Conservation (phyloP, 2,113 vertebrate genomes). For the Camelus bactrianus region DNA sequence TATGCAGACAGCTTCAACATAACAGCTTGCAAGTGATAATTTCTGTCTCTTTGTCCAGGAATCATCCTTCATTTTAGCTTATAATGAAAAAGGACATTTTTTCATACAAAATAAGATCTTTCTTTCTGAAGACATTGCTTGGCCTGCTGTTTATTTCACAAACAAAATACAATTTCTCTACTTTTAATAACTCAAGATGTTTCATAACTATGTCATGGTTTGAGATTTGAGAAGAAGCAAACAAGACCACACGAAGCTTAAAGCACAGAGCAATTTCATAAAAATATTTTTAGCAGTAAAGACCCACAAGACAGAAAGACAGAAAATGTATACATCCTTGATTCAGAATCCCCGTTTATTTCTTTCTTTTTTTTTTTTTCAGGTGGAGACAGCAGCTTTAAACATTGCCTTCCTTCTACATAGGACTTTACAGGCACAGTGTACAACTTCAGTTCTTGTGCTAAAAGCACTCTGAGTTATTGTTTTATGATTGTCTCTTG, state of each 20-base stretch:
- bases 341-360: conserved; percentile 33
- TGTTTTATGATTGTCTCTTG: conserved; percentile 63
- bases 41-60: conserved; percentile 36
- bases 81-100: conserved; percentile 26
- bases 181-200: conserved; percentile 79
- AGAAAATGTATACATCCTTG: conserved; percentile 69
- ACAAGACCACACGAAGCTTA: conserved; percentile 60
- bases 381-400: conserved; percentile 5
- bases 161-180: conserved; percentile 75
- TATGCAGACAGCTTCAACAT: neutral
- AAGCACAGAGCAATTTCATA: conserved; percentile 61
- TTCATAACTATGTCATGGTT: conserved; percentile 69
- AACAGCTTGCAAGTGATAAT: neutral
- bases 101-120: conserved; percentile 65
- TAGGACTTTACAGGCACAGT: neutral
- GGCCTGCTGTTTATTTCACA: conserved; percentile 75
- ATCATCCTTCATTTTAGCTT: conserved; percentile 39
- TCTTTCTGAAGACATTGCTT: conserved; percentile 70
- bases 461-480: neutral
- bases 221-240: conserved; percentile 72
- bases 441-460: conserved; percentile 1
- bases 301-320: conserved; percentile 66
- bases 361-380: neutral
- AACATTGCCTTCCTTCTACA: neutral
- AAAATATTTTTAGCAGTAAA: conserved; percentile 70